Evolutionary conservation across 1,140 invertebrate species (phyloP), one percentile per base, ranked within the genome.

Genomic region (Ips nitidus): DNA sequence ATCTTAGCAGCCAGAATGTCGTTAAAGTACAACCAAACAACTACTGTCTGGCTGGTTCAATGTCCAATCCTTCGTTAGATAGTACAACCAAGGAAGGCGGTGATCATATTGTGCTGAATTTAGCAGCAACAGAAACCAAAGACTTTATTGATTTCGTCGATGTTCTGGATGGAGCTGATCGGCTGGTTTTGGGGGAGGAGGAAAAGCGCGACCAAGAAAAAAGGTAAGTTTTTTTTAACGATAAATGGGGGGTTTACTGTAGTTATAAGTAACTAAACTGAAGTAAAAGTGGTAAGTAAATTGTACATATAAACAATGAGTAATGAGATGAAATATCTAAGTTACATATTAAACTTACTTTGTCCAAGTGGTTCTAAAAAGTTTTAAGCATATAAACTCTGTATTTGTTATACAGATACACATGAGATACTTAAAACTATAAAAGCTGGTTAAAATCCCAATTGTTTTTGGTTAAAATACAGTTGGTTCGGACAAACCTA

Each of bases 21-120:
- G 79, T 76, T 1, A 78, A 80, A 73, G 79, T 80, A 4, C 77
- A 79, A 63, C 79, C 79, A 36, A 80, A 80, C 70, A 80, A 80
- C 73, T 80, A 77, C 69, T 62, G n/a, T 37, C 8, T 38, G 2
- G 45, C 4, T 47, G 45, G 45, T 47, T 4, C 4, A 5, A 5
- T 47, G 45, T 22, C 22, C 22, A 22, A 22, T 22, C 22, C 22
- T 22, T 22, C 22, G 22, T 47, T 47, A 47, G 45, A 47, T 4
- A n/a, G 45, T n/a, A 47, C 45, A 4, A 47, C 45, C n/a, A n/a
- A 4, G n/a, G 45, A n/a, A 5, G n/a, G n/a, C 4, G n/a, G n/a
- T n/a, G 45, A 47, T 5, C 22, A 22, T 22, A 22, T 22, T 22
- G 22, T 22, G 22, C 22, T 22, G 22, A 22, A 22, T 22, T 22